Conservation (phyloP, 2,888 invertebrate genomes). For the Drosophila paramelanica region DNA sequence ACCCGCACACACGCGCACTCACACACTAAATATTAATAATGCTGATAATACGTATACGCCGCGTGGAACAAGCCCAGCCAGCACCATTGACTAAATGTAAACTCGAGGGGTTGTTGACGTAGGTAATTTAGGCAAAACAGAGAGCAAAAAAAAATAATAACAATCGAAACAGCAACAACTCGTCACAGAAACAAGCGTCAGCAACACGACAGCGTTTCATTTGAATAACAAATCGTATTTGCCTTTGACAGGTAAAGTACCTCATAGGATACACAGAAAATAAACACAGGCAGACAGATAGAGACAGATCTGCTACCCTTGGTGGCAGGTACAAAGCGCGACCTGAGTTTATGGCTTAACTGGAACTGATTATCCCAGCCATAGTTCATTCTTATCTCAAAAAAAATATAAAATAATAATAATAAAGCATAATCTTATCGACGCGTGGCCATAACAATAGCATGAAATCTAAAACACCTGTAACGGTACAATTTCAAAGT, state of each 20-base stretch:
- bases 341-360: conserved; percentile 48
- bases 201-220: conserved; percentile 57
- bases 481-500: conserved; percentile 40
- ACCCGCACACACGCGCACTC: neutral
- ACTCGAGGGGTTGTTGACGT: conserved; percentile 74
- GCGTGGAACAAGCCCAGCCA: conserved; percentile 69
- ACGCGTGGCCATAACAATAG: conserved; percentile 17
- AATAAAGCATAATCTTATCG: conserved; percentile 53
- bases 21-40: neutral
- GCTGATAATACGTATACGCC: conserved; percentile 63
- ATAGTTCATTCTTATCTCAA: conserved; percentile 28
- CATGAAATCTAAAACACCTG: conserved; percentile 48
- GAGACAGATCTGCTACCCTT: conserved; percentile 7
- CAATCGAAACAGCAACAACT: conserved; percentile 1
- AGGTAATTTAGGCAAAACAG: conserved; percentile 60
- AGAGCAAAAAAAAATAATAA: neutral
- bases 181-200: conserved; percentile 60
- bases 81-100: conserved; percentile 69
- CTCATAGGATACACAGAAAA: neutral
- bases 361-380: conserved; percentile 44
- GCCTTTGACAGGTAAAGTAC: conserved; percentile 30
- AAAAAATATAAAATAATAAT: neutral
- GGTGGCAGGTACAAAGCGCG: conserved; percentile 26
- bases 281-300: conserved; percentile 4
- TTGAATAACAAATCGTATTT: conserved; percentile 73